These are phyloP conservation scores for Drosophila kambysellisi DNA, from an alignment of 2,888 invertebrate genomes.

Conservation along the genomic window DNA sequence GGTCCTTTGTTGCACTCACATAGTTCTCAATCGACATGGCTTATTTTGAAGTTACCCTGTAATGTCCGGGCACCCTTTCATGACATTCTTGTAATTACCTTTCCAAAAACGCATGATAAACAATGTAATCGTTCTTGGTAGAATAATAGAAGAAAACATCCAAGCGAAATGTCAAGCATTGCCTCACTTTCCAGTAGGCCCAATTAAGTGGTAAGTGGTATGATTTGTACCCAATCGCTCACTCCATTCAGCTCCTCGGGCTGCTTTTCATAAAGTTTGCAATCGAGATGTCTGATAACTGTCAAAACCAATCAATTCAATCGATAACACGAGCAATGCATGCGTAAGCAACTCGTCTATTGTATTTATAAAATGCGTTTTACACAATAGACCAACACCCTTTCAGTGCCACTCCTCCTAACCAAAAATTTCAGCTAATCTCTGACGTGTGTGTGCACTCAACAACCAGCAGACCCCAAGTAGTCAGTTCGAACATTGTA, in stretches of 20 bases:
- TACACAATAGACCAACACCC: background rate
- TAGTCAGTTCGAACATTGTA: constrained; percentile 18
- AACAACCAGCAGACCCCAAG: constrained; percentile 28
- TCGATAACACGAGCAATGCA: constrained; percentile 15
- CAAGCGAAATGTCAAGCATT: background rate
- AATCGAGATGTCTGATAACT: constrained; percentile 17
- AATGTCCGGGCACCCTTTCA: constrained; percentile 85
- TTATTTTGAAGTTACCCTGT: background rate
- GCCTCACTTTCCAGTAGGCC: constrained; percentile 1
- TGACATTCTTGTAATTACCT: background rate
- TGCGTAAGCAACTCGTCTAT: constrained; percentile 24
- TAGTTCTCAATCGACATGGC: background rate
- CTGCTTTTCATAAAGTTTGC: constrained; percentile 8
- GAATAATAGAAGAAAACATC: constrained; percentile 52
- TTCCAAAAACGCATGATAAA: background rate
- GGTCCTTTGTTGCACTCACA: background rate
- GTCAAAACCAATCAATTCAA: constrained; percentile 24
- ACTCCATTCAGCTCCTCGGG: background rate
- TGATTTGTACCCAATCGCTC: constrained; percentile 28
- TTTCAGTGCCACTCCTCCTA: background rate
- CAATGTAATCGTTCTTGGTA: constrained; percentile 22
- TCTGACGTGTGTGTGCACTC: constrained; percentile 44
- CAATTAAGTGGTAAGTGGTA: constrained; percentile 31
- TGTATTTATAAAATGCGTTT: constrained; percentile 21
- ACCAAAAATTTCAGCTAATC: constrained; percentile 22